A percentile compares a stretch with the other conserved stretches of the same genome.
These are phyloP conservation scores for Salvelinus namaycush DNA, from an alignment of 2,113 vertebrate species.

Conservation along the genomic window DNA sequence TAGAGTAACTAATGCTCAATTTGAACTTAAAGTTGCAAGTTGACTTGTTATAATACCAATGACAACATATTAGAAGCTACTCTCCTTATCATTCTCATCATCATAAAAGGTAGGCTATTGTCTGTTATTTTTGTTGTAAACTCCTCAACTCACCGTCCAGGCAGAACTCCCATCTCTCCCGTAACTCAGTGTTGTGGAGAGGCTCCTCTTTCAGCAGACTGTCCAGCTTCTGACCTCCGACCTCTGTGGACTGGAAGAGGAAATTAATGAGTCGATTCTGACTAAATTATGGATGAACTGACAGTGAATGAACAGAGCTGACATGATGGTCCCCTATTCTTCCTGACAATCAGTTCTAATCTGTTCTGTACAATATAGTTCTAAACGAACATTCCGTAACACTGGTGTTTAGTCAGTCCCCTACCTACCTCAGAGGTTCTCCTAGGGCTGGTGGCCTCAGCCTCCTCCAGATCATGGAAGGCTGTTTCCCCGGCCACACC, in stretches of 20 bases:
- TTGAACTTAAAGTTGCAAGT: not conserved
- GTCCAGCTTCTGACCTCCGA: slow-evolving; percentile 53
- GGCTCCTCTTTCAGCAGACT: slow-evolving; percentile 66
- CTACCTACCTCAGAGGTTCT: too few species aligned
- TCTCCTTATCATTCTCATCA: too few species aligned
- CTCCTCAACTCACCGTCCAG: slow-evolving; percentile 60
- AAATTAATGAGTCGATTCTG: not conserved
- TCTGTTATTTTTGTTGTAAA: not conserved
- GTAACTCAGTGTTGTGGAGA: slow-evolving; percentile 42
- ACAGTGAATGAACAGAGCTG: too few species aligned
- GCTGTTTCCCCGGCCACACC: slow-evolving; percentile 24
- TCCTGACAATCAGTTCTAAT: too few species aligned
- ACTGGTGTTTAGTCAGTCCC: too few species aligned
- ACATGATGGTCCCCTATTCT: too few species aligned
- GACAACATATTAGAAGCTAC: too few species aligned
- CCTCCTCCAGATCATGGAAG: slow-evolving; percentile 22
- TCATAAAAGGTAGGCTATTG: too few species aligned
- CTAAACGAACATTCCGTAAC: too few species aligned
- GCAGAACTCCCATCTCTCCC: slow-evolving; percentile 57
- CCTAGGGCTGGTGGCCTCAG: not conserved
- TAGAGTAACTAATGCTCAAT: not conserved
- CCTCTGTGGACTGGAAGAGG: slow-evolving; percentile 43
- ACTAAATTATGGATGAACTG: too few species aligned
- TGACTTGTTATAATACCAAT: not conserved
- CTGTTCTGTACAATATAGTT: too few species aligned